A percentile compares a stretch with the other conserved stretches of the same genome.
phyloP scores from a whole-genome alignment of 64 coral and sea anemone species.

The Stichodactyla helianthus region DNA sequence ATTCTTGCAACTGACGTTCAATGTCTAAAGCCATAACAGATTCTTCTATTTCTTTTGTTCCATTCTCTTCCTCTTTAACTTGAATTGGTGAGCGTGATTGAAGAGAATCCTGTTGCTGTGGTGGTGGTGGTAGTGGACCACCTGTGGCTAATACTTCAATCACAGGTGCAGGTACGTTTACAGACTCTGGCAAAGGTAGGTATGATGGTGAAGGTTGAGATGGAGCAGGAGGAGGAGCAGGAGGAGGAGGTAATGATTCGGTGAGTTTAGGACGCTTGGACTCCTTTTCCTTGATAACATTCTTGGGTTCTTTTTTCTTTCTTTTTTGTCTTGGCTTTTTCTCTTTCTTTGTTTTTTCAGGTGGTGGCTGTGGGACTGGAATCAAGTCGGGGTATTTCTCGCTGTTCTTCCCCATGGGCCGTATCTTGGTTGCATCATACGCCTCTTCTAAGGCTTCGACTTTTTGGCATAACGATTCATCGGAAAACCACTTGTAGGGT shows the following conservation, averaged over 20 bases:
- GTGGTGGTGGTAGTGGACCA: neutral
- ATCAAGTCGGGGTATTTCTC: neutral
- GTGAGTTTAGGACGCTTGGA: neutral
- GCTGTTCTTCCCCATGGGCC: neutral
- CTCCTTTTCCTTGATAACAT: neutral
- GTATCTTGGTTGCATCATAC: neutral
- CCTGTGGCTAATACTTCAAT: neutral
- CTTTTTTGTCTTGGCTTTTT: neutral
- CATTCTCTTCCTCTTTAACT: neutral
- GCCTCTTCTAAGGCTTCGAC: neutral
- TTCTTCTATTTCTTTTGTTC: neutral
- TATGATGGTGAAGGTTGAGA: neutral
- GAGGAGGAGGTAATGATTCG: constrained; percentile 4
- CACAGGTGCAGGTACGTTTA: neutral
- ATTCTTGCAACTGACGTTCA: constrained; percentile 13
- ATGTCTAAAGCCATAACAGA: neutral
- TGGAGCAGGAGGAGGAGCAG: neutral
- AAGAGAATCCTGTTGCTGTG: neutral
- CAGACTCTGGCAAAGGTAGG: neutral
- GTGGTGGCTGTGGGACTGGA: neutral
- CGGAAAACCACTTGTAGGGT: neutral
- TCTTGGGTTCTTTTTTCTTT: neutral
- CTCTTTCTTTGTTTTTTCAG: neutral
- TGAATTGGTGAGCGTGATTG: neutral
- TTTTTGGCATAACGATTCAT: neutral